Conservation (phyloP, 2,888 invertebrate genomes). For the Nomada fucata region DNA sequence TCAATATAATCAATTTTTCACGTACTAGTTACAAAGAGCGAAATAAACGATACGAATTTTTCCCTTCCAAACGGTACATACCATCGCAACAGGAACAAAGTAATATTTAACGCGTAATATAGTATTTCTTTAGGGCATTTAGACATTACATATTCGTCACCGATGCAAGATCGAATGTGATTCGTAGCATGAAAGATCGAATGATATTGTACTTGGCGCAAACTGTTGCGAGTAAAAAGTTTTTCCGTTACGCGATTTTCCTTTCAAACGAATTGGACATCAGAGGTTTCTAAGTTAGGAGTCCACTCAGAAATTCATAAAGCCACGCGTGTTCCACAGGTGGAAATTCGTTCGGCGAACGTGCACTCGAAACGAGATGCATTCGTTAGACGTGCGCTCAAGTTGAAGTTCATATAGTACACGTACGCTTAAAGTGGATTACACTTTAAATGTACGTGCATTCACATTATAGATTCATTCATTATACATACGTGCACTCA, state of each 20-base stretch:
- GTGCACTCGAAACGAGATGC: too few species aligned
- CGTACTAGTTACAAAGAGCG: background rate
- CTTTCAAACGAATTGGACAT: too few species aligned
- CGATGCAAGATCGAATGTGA: background rate
- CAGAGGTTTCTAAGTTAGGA: too few species aligned
- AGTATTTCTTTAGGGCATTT: background rate
- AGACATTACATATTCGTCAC: background rate
- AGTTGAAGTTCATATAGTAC: background rate
- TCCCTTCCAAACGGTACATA: background rate
- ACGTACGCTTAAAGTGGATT: too few species aligned
- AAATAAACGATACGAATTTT: background rate
- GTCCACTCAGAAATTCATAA: too few species aligned
- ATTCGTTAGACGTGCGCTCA: too few species aligned
- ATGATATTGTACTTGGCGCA: background rate
- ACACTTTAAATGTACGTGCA: background rate
- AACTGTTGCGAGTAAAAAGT: background rate
- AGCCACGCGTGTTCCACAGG: background rate
- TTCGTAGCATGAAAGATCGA: background rate
- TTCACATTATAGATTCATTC: too few species aligned
- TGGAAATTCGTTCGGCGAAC: background rate
- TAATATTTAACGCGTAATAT: slow-evolving; percentile 20
- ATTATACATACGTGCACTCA: too few species aligned
- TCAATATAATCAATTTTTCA: background rate
- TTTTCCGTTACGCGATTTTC: background rate
- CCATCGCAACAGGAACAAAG: slow-evolving; percentile 12